Conservation (phyloP, 64 coral and sea anemone species). For the Pocillopora verrucosa region DNA sequence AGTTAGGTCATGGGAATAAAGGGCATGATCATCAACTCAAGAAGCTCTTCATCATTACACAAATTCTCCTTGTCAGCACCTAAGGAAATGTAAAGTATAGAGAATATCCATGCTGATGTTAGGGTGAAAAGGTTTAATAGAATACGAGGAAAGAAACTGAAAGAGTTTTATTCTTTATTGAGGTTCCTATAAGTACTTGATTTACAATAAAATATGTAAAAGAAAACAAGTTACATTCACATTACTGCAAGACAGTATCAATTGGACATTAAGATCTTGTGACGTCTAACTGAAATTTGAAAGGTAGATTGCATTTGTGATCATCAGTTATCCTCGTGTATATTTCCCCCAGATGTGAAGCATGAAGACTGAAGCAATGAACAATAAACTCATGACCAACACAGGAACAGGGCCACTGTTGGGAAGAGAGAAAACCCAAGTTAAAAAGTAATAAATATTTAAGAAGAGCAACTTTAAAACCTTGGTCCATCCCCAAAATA, state of each 20-base stretch:
- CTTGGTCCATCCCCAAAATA: too few species aligned
- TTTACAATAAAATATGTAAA: neutral
- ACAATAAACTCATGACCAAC: slow-evolving; percentile 91
- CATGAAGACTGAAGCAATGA: slow-evolving; percentile 98
- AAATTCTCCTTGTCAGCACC: too few species aligned
- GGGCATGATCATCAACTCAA: too few species aligned
- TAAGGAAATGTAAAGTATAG: too few species aligned
- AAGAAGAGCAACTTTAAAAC: neutral
- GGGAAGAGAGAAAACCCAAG: slow-evolving; percentile 16
- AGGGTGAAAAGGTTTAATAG: too few species aligned
- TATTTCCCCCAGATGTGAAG: slow-evolving; percentile 99
- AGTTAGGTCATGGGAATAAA: too few species aligned
- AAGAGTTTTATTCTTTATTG: slow-evolving; percentile 31
- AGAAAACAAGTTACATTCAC: neutral
- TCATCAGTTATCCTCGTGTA: slow-evolving; percentile 73
- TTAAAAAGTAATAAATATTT: neutral
- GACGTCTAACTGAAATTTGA: neutral
- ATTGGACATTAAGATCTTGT: neutral
- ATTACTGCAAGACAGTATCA: neutral
- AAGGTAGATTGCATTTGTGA: neutral
- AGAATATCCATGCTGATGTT: too few species aligned
- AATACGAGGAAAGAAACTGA: neutral
- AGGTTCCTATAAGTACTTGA: slow-evolving; percentile 9
- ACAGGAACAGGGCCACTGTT: slow-evolving; percentile 95
- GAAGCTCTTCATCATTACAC: too few species aligned